Evolutionary conservation across 2,797 vertebrate species (phyloP).

Genomic region (Syngnathus acus): DNA sequence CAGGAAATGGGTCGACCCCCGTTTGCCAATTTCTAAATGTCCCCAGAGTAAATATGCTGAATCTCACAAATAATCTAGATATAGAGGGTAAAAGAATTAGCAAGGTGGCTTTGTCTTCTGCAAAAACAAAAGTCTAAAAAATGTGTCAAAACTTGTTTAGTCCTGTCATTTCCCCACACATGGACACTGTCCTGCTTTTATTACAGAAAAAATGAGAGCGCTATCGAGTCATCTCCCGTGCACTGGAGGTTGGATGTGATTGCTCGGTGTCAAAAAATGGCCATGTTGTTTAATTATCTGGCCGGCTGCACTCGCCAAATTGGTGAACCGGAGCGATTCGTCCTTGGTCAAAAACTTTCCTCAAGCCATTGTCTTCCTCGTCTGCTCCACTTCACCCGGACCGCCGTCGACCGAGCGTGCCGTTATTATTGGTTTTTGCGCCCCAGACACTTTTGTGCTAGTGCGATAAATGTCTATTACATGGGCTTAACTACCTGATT

Average conservation of each 20-base stretch:
- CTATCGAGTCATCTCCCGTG: background rate
- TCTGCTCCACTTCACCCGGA: background rate
- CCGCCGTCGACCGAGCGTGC: background rate
- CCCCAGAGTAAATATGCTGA: background rate
- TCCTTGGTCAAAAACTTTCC: slow-evolving; percentile 16
- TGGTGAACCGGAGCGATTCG: background rate
- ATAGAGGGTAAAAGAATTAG: background rate
- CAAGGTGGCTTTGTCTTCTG: background rate
- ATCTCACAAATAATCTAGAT: background rate
- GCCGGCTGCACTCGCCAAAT: slow-evolving; percentile 7
- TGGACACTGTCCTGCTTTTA: background rate
- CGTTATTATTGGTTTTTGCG: background rate
- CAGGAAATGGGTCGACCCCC: slow-evolving; percentile 25
- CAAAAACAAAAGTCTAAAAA: background rate
- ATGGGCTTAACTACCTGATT: background rate
- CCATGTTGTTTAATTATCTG: slow-evolving; percentile 6
- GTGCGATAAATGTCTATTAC: background rate
- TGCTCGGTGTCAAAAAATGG: slow-evolving; percentile 5
- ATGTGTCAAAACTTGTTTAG: background rate
- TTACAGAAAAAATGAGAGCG: background rate
- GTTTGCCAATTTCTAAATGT: background rate
- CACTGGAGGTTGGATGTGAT: background rate
- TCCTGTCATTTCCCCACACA: background rate
- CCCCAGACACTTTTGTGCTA: background rate
- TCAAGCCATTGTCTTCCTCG: background rate